Evolutionary conservation across 2,113 vertebrate genomes (phyloP), one percentile per base, ranked within the genome.

Genomic region (Callipepla squamata): DNA sequence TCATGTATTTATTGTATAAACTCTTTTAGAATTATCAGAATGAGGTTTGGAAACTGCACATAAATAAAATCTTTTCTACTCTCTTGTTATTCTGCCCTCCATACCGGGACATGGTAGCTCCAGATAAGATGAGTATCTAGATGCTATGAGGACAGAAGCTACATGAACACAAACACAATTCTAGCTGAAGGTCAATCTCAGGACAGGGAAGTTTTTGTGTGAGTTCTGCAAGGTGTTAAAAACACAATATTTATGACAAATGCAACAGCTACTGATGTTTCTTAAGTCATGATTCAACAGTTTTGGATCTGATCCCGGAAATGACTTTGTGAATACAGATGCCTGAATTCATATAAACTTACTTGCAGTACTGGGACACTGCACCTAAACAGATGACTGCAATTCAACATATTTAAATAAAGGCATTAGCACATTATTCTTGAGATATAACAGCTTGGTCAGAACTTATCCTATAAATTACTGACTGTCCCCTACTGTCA

Each of bases 321-420:
- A 78, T 32, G 10, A 72, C 48, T 88, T 36, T 23, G 15, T 69
- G 45, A 53, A 89, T 59, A 22, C n/a, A 88, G 48, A 84, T 72
- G 42, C n/a, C 22, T 66, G 17, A 68, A 62, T 18, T 73, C 34
- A 32, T 19, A 36, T 23, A 48, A 67, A 82, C 25, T 61, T 79
- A 68, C 53, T 48, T 51, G 66, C 6, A 80, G 59, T 58, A 74
- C 34, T 44, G 22, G 36, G 23, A 83, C 32, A 36, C 28, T 82
- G 32, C 10, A 76, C 44, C 44, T 59, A 25, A 80, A 58, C 23
- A 36, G 42, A 57, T 26, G 59, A 80, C 25, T 79, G 21, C 55
- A 82, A 38, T 63, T 92, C 72, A 73, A 61, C n/a, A 84, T 51
- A 84, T 73, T 92, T 91, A 88, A 94, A 85, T 11, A 61, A 81